Evolutionary conservation across 2,888 invertebrate genomes (phyloP).

Genomic region (Troides helena): DNA sequence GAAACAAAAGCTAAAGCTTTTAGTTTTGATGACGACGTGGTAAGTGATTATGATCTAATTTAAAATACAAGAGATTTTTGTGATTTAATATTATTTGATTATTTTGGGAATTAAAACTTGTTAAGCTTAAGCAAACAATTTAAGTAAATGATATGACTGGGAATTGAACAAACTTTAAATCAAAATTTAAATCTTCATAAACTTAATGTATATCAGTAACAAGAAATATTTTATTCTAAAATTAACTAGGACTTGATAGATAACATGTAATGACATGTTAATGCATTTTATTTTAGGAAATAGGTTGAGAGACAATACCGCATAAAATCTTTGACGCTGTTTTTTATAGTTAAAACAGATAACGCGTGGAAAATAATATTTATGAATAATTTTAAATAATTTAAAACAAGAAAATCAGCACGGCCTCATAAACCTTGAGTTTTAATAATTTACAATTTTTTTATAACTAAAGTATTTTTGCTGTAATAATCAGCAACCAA

Average conservation of each 20-base stretch:
- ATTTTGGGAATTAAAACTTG: no score
- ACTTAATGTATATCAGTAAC: no score
- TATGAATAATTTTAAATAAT: not conserved
- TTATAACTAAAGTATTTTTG: no score
- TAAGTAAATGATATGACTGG: no score
- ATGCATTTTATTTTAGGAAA: not conserved
- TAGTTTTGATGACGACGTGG: constrained; percentile 89
- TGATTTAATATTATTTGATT: no score
- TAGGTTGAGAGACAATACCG: not conserved
- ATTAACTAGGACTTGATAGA: no score
- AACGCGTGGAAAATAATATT: not conserved
- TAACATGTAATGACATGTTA: not conserved
- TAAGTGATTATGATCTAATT: constrained; percentile 44
- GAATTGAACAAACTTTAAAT: no score
- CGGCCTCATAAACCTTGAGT: not conserved
- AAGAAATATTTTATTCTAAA: no score
- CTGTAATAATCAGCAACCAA: not conserved
- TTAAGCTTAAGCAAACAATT: no score
- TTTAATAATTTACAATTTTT: no score
- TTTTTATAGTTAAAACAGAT: not conserved
- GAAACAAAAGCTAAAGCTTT: constrained; percentile 86
- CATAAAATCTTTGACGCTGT: not conserved
- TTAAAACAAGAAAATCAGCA: not conserved
- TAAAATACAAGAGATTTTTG: no score
- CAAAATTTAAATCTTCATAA: no score